Evolutionary conservation across 2,888 invertebrate genomes (phyloP), one percentile per base, ranked within the genome.

Genomic region (Leptinotarsa peninsularis): DNA sequence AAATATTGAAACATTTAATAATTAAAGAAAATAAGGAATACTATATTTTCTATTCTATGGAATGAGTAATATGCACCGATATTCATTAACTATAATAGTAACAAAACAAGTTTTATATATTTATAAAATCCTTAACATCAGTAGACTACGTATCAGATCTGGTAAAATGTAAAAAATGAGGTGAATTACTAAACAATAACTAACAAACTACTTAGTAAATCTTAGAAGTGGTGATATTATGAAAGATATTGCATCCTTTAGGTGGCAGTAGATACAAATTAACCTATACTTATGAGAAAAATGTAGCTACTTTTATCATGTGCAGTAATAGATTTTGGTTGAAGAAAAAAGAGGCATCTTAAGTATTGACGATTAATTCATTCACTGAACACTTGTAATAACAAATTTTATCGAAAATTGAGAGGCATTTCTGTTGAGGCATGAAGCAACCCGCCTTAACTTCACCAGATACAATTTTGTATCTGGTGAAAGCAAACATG

Each of bases 41-140:
- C 80, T 85, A 85, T 84, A 84, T 4, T 83, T 81, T 82, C 83
- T 84, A 83, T 83, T 77, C 79, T 81, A 82, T 86, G 87, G 87
- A 86, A 87, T 87, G 86, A 85, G 84, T 85, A 83, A 84, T 83
- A 82, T 85, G 84, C 84, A 84, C 84, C 83, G 83, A 84, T 81
- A 82, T 76, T 80, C 68, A 76, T 75, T 77, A 81, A 68, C 78
- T 73, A 76, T 78, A 81, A 76, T 78, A 70, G 73, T 74, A 75
- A 79, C 72, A 75, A 74, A 76, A 73, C 76, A 81, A 77, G 66
- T 79, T 76, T 78, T 76, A 75, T 76, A 81, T 82, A 80, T 79
- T 80, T 76, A 78, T 80, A 80, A 79, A 81, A 79, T 72, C 77
- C 81, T 79, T 78, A 83, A 83, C 83, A 82, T 81, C 80, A 78